These are phyloP conservation scores for Dinothrombium tinctorium DNA, from an alignment of 1,140 invertebrate genomes.

Conservation along the genomic window DNA sequence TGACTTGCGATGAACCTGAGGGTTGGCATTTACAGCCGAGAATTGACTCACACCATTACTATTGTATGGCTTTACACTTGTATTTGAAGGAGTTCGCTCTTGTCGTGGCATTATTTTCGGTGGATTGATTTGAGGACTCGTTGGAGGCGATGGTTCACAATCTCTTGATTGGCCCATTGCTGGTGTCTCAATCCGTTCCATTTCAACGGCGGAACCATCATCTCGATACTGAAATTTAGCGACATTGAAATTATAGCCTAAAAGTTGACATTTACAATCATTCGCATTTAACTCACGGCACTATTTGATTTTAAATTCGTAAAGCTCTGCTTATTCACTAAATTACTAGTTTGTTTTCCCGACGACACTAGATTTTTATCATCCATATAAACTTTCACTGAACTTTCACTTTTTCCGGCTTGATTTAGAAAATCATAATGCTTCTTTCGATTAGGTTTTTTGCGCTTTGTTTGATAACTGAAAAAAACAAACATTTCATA, in stretches of 20 bases:
- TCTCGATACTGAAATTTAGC: background rate
- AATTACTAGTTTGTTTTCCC: background rate
- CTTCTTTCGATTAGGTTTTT: too few species aligned
- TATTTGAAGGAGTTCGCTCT: background rate
- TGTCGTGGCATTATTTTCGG: slow-evolving; percentile 38
- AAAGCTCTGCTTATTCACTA: too few species aligned
- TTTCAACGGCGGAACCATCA: background rate
- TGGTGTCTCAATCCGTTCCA: background rate
- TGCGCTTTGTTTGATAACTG: too few species aligned
- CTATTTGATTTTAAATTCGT: too few species aligned
- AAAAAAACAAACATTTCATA: slow-evolving; percentile 2
- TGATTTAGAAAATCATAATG: slow-evolving; percentile 13
- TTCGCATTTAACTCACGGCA: too few species aligned
- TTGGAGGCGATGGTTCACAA: slow-evolving; percentile 70
- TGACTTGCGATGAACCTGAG: background rate
- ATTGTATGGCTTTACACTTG: background rate
- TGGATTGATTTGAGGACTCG: slow-evolving; percentile 33
- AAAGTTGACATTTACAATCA: background rate
- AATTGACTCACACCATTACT: background rate
- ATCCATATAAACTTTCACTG: slow-evolving; percentile 89
- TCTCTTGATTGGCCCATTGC: slow-evolving; percentile 38
- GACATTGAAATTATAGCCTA: background rate
- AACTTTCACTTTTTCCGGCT: slow-evolving; percentile 29
- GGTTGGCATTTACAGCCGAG: background rate
- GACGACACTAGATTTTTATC: slow-evolving; percentile 35